These are phyloP conservation scores for Halocynthia aurantium DNA, from an alignment of 23 tunicate species.

Conservation along the genomic window DNA sequence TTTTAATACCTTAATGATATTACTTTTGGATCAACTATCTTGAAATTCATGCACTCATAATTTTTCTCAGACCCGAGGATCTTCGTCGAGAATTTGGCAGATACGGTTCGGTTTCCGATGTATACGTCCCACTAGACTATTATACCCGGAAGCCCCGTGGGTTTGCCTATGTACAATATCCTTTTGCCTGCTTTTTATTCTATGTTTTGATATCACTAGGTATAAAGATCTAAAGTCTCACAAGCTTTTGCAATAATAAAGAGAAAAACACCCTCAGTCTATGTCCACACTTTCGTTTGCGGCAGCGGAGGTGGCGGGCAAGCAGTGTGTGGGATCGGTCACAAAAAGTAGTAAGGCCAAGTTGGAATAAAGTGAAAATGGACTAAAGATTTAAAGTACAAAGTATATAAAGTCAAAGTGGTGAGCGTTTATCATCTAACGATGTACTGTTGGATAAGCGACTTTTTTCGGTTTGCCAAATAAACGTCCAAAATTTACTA, in stretches of 20 bases:
- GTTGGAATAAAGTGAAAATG: no score
- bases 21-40: neutral
- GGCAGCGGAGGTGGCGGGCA: no score
- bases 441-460: no score
- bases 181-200: conserved; percentile 29
- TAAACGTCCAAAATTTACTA: neutral
- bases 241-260: conserved; percentile 15
- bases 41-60: neutral
- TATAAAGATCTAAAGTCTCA: conserved; percentile 11
- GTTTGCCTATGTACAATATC: conserved; percentile 99
- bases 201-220: neutral
- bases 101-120: conserved; percentile 86
- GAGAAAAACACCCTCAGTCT: conserved; percentile 1
- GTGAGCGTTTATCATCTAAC: no score
- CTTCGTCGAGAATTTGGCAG: conserved; percentile 80
- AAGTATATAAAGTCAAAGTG: no score
- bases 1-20: neutral
- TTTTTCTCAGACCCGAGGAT: conserved; percentile 86
- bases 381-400: no score
- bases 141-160: conserved; percentile 84
- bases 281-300: no score
- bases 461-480: no score
- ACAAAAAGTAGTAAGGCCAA: no score
- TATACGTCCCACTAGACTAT: conserved; percentile 96
- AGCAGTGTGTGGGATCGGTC: no score